Conservation (phyloP, 1,140 invertebrate species). For the Vanessa tameamea region DNA sequence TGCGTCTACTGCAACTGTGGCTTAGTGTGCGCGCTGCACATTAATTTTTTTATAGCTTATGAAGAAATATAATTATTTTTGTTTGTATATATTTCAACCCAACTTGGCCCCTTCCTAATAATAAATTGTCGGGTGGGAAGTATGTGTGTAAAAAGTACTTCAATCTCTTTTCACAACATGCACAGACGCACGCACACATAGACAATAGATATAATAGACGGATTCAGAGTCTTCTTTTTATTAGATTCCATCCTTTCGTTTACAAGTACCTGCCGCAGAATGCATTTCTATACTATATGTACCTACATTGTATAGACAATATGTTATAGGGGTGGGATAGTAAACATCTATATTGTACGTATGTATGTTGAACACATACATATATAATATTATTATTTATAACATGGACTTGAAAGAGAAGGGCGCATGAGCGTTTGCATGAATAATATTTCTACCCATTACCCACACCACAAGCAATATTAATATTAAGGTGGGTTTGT, state of each 20-base stretch:
- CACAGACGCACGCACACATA: conserved; percentile 56
- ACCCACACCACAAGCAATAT: conserved; percentile 39
- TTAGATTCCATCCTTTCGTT: conserved; percentile 68
- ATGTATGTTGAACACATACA: conserved; percentile 36
- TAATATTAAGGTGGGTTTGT: conserved; percentile 41
- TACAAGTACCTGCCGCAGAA: conserved; percentile 56
- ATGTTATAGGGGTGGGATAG: conserved; percentile 37
- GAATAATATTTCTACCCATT: conserved; percentile 53
- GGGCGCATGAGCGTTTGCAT: conserved; percentile 64
- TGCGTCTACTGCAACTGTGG: conserved; percentile 22
- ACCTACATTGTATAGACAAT: conserved; percentile 1
- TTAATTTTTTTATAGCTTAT: conserved; percentile 39
- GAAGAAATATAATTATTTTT: conserved; percentile 38
- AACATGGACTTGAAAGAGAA: conserved; percentile 55
- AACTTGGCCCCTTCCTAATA: conserved; percentile 57
- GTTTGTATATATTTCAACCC: conserved; percentile 51
- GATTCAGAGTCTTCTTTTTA: conserved; percentile 67
- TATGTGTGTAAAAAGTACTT: conserved; percentile 66
- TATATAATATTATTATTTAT: conserved; percentile 57
- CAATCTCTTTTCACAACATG: conserved; percentile 63
- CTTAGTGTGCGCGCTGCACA: conserved; percentile 22
- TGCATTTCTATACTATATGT: conserved; percentile 49
- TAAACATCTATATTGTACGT: conserved; percentile 33
- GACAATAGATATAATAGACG: conserved; percentile 59
- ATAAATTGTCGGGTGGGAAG: conserved; percentile 60